These are phyloP conservation scores for Elgaria multicarinata DNA, from an alignment of 2,113 vertebrate genomes.

Conservation along the genomic window DNA sequence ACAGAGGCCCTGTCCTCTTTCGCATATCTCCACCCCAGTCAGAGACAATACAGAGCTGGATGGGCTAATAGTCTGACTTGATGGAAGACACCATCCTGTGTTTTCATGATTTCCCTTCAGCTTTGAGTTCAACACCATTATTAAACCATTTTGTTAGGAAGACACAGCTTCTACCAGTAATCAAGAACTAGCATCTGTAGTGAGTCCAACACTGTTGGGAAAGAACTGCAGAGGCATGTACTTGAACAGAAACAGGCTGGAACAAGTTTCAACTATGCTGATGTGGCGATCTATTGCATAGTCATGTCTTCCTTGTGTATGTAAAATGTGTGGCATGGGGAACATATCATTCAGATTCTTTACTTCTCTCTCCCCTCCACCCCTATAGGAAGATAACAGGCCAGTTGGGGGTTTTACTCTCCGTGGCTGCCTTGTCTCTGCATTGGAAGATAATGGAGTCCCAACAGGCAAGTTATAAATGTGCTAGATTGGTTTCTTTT, in stretches of 20 bases:
- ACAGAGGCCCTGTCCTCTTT: neutral
- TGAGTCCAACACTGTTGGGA: conserved; percentile 14
- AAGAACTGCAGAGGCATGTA: neutral
- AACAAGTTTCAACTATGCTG: conserved; percentile 3
- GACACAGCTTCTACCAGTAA: conserved; percentile 18
- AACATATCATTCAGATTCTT: neutral
- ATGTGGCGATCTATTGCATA: neutral
- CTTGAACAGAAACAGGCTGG: conserved; percentile 3
- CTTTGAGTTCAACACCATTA: neutral
- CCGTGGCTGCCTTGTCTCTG: conserved; percentile 90
- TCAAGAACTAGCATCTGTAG: neutral
- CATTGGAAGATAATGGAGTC: conserved; percentile 91
- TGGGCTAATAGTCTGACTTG: neutral
- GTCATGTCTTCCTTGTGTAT: neutral
- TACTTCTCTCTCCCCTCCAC: conserved; percentile 17
- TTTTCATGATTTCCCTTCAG: neutral
- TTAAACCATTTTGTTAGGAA: neutral
- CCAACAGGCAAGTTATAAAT: conserved; percentile 82
- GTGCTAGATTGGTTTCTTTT: neutral
- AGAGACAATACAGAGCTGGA: neutral
- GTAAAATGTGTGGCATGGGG: neutral
- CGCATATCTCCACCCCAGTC: neutral
- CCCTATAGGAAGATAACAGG: conserved; percentile 87
- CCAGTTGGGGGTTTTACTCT: conserved; percentile 91
- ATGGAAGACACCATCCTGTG: neutral